These are phyloP conservation scores for Neolamprologus caudopunctatus DNA, from an alignment of 2,113 vertebrate genomes.

Conservation along the genomic window DNA sequence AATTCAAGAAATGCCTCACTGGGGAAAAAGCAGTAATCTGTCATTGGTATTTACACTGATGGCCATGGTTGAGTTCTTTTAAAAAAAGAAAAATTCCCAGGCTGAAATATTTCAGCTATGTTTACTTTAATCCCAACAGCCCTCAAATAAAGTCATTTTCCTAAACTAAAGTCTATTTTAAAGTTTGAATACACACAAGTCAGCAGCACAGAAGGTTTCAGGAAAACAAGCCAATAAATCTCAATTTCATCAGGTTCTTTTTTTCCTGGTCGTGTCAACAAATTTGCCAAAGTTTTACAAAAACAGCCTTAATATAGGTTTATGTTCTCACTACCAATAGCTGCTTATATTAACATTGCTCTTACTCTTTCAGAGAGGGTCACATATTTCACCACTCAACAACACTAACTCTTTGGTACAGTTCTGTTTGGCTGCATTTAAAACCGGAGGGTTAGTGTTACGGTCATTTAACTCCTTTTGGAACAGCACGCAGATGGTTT, in stretches of 20 bases:
- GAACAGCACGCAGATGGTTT: fast-evolving
- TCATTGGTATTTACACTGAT: not conserved
- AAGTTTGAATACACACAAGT: not conserved
- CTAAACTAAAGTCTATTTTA: not conserved
- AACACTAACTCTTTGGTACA: not conserved
- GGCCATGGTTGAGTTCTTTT: not conserved
- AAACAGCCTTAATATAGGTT: not conserved
- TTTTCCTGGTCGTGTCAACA: not conserved
- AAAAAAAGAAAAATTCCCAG: not conserved
- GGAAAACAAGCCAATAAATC: not conserved
- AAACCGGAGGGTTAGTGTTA: not conserved
- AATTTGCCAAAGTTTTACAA: not conserved
- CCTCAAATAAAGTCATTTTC: not conserved
- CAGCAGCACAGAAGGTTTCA: not conserved
- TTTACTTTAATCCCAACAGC: not conserved
- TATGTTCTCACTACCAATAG: not conserved
- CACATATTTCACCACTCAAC: not conserved
- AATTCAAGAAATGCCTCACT: not conserved
- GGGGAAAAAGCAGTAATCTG: not conserved
- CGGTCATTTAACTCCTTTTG: not conserved
- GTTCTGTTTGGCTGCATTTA: not conserved
- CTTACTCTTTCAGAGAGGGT: not conserved
- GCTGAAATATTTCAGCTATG: not conserved
- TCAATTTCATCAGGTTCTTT: not conserved
- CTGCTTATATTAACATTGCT: not conserved